Evolutionary conservation across 1,140 invertebrate genomes (phyloP).

Genomic region (Hirudo medicinalis): DNA sequence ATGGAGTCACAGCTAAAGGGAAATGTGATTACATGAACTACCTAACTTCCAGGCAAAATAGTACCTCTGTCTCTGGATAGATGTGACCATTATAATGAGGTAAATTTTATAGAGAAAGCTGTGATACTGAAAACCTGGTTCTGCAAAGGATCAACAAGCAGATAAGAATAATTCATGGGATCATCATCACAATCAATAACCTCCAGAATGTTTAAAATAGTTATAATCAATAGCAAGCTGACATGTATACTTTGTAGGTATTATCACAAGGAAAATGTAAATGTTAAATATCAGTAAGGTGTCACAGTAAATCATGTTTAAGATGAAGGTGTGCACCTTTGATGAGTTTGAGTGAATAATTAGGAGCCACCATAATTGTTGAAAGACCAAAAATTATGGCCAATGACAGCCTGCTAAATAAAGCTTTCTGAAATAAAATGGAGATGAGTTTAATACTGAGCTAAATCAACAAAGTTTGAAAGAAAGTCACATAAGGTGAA

Average conservation of each 20-base stretch:
- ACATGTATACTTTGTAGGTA: too few species aligned
- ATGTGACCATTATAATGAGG: slow-evolving; percentile 14
- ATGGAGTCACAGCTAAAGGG: not conserved
- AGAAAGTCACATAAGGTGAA: not conserved
- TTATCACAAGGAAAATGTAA: too few species aligned
- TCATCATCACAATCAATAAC: too few species aligned
- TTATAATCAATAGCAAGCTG: too few species aligned
- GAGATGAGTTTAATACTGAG: not conserved
- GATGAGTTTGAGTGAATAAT: slow-evolving; percentile 46
- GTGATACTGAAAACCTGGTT: slow-evolving; percentile 9
- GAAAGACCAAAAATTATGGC: slow-evolving; percentile 48
- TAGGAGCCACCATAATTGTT: slow-evolving; percentile 52
- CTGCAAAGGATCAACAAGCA: slow-evolving; percentile 13
- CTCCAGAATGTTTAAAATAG: too few species aligned
- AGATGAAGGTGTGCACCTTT: slow-evolving; percentile 29
- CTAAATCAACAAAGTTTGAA: not conserved
- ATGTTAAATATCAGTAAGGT: too few species aligned
- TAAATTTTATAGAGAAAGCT: slow-evolving; percentile 18
- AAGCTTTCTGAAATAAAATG: not conserved
- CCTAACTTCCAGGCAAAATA: slow-evolving; percentile 85
- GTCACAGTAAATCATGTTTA: too few species aligned
- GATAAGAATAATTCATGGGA: too few species aligned
- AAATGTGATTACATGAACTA: slow-evolving; percentile 25
- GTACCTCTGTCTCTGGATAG: slow-evolving; percentile 59
- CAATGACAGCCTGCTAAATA: slow-evolving; percentile 47